Conservation (phyloP, 2,113 vertebrate species). For the Poeciliopsis turrubarensis region DNA sequence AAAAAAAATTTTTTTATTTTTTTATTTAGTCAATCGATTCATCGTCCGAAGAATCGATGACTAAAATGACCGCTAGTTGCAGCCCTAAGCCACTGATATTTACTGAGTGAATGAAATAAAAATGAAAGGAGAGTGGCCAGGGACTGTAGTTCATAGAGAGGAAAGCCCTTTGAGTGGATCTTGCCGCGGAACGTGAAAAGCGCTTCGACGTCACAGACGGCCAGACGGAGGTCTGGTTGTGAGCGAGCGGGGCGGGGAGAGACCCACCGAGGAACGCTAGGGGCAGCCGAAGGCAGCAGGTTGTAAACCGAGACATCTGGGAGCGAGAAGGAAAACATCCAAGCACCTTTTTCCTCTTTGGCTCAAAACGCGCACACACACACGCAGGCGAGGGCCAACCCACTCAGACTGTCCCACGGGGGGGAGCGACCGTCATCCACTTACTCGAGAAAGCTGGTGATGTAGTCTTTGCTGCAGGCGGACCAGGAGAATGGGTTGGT, state of each 20-base stretch:
- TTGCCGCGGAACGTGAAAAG: conserved; percentile 38
- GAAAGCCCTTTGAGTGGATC: neutral
- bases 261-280: conserved; percentile 30
- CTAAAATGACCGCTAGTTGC: too few species aligned
- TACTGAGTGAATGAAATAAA: too few species aligned
- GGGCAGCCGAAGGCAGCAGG: conserved; percentile 35
- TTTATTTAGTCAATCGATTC: too few species aligned
- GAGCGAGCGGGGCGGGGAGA: conserved; percentile 44
- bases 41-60: too few species aligned
- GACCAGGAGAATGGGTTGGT: conserved; percentile 99
- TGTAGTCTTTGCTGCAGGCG: conserved; percentile 98
- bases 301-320: conserved; percentile 49
- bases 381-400: conserved; percentile 16
- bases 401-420: conserved; percentile 17
- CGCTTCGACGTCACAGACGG: conserved; percentile 39
- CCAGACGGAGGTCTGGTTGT: conserved; percentile 57
- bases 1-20: too few species aligned
- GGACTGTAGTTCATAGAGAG: neutral
- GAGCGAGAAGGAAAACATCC: conserved; percentile 40
- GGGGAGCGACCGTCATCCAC: conserved; percentile 75
- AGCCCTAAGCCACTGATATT: too few species aligned
- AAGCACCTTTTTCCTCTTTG: conserved; percentile 30
- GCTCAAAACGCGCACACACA: neutral
- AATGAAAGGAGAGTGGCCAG: neutral
- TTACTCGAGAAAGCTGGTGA: conserved; percentile 99